A percentile compares a stretch with the other conserved stretches of the same genome.
These are phyloP conservation scores for Festucalex cinctus DNA, from an alignment of 2,113 vertebrate species.

Conservation along the genomic window DNA sequence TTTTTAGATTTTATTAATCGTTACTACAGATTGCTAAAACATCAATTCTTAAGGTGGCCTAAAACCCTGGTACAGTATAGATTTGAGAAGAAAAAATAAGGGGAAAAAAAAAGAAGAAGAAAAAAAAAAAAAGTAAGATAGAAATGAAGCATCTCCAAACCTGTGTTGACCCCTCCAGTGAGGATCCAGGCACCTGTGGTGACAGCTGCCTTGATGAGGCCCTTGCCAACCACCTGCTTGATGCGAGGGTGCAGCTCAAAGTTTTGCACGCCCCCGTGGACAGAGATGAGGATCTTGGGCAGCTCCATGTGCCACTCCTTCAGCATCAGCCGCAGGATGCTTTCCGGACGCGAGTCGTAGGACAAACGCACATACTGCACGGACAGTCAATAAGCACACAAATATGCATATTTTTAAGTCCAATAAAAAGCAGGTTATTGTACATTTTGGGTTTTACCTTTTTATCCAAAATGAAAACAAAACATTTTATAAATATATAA, in stretches of 20 bases:
- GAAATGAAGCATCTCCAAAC: slow-evolving; percentile 57
- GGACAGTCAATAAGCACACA: background rate
- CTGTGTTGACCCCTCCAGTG: slow-evolving; percentile 97
- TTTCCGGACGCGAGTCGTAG: slow-evolving; percentile 90
- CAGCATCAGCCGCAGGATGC: slow-evolving; percentile 89
- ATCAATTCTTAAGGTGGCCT: no score
- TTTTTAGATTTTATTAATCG: no score
- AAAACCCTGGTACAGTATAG: no score
- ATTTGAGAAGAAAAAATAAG: no score
- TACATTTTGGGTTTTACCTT: no score
- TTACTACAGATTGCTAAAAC: no score
- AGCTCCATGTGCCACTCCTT: slow-evolving; percentile 99
- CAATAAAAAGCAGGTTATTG: no score
- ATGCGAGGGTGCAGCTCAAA: slow-evolving; percentile 97
- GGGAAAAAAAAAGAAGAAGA: no score
- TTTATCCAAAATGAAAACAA: no score
- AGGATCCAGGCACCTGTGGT: slow-evolving; percentile 99
- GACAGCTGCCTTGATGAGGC: slow-evolving; percentile 97
- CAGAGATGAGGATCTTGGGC: slow-evolving; percentile 97
- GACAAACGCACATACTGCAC: slow-evolving; percentile 89
- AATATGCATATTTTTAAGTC: no score
- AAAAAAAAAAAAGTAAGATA: background rate
- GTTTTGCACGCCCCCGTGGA: slow-evolving; percentile 97
- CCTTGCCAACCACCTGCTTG: slow-evolving; percentile 96
- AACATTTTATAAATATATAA: no score